Evolutionary conservation across 2,888 invertebrate genomes (phyloP), one percentile per base, ranked within the genome.

Genomic region (Macrosiphum euphorbiae): DNA sequence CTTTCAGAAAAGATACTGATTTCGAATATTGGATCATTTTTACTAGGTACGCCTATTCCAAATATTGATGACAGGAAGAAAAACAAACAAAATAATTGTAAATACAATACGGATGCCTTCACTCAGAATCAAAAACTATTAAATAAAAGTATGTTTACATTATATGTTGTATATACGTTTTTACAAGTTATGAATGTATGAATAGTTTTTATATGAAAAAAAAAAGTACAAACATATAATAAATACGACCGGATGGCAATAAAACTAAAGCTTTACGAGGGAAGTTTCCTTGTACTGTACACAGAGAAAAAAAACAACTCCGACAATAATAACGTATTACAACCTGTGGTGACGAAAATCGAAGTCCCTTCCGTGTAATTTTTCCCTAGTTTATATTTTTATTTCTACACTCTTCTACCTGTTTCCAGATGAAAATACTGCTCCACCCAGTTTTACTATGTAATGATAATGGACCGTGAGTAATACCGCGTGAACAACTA

Each of bases 381-480:
- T 86, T 86, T 86, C 47, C 47, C 86, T 47, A 28, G 86, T 86
- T 47, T 28, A 86, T 86, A 47, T 86, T 86, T 86, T 28, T 52
- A 55, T 50, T 35, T 88, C 41, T 55, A 52, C 11, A 55, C 52
- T 35, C 50, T 10, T 55, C 24, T 52, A 55, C 88, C 24, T 35
- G 35, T 88, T 55, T 55, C 35, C 88, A 52, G 35, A 86, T 47
- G 86, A 47, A 58, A 58, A 13, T 86, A 47, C 55, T 88, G 55
- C 5, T 88, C 55, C 41, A 11, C 35, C 50, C 52, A 24, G 52
- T 88, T n/a, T 88, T 24, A 55, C 50, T 24, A 28, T 35, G 52
- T 88, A 88, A 88, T 55, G 88, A 88, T 88, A 88, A 88, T 55
- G 88, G 35, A 10, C 35, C 35, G 52, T 88, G 88, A 88, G 41